Evolutionary conservation across 2,888 invertebrate species (phyloP), one percentile per base, ranked within the genome.

Genomic region (Punctoribates punctum): DNA sequence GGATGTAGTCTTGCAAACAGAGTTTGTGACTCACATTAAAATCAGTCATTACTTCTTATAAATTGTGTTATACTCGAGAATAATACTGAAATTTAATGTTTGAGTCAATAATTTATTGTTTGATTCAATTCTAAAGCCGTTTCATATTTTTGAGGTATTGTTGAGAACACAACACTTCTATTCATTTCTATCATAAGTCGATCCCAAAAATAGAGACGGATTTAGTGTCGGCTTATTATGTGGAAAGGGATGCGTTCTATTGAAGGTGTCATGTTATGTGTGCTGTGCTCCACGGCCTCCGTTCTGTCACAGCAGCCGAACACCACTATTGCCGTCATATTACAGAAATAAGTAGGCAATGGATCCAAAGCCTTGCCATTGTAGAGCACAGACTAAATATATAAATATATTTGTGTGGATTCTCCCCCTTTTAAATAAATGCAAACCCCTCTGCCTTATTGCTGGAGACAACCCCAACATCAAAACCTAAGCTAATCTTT

Each of bases 191-290:
- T 20, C 20, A 57, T 42, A 57, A 57, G 57, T 13, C 20, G 23
- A 23, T 20, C n/a, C 11, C n/a, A 25, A 57, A 57, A 38, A 17
- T 42, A 34, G 38, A 70, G 42, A n/a, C 42, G 38, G 70, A 42
- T 70, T 70, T 70, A 70, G 42, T 70, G 13, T n/a, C 42, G 42
- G 70, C 70, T 70, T 70, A 70, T 70, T 70, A 70, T 42, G 42
- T 42, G 42, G 0, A 13, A 2, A 65, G 38, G 70, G 70, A 70
- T 70, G 70, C 42, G 46, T 70, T 70, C 42, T 70, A 70, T 70
- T 70, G 70, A 46, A 70, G 70, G 70, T 70, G 70, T 70, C 70
- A 23, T 70, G 70, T 70, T 70, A 46, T 67, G 67, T 46, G 42
- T 62, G 23, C 23, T 42, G 42, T 42, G 42, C 42, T 42, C 42